Evolutionary conservation across 1,140 invertebrate species (phyloP), one percentile per base, ranked within the genome.

Genomic region (Bemisia tabaci): DNA sequence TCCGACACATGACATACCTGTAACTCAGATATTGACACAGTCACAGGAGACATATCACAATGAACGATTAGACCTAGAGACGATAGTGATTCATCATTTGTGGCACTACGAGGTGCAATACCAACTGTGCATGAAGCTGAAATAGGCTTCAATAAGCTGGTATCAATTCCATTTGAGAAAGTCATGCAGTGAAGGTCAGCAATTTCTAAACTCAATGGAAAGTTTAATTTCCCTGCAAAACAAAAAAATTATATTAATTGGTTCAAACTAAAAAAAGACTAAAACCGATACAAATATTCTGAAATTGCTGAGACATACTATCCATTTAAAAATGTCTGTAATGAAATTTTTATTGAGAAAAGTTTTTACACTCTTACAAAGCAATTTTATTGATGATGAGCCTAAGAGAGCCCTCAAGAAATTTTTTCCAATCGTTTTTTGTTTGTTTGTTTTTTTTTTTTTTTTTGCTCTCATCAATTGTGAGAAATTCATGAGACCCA

Each of bases 51-150:
- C 65, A 80, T 84, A 70, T 84, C 82, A 39, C 83, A 77, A 68
- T 85, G 83, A 59, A 84, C 77, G 71, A 79, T 83, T 60, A 84
- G 71, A 26, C 80, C 80, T 26, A 84, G 73, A 48, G 78, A 75
- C 12, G 75, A 75, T 23, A 79, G 5, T 1, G 25, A 33, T 27
- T 64, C 21, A n/a, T 21, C 27, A 58, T 65, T 64, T 60, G 22
- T 64, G 12, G 24, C 39, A 17, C 67, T 66, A 9, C 59, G 65
- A 24, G 71, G 68, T 9, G 70, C 64, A 1, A 71, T 62, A 62
- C 81, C 82, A 33, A 85, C 74, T 0, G 84, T 85, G 17, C 82
- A 80, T 62, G 80, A 84, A 1, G 84, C 78, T 11, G 81, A 80
- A 0, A 85, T 74, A 22, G 83, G 82, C 67, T 79, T 82, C 22